Evolutionary conservation across 2,113 vertebrate genomes (phyloP).

Genomic region (Casuarius casuarius): DNA sequence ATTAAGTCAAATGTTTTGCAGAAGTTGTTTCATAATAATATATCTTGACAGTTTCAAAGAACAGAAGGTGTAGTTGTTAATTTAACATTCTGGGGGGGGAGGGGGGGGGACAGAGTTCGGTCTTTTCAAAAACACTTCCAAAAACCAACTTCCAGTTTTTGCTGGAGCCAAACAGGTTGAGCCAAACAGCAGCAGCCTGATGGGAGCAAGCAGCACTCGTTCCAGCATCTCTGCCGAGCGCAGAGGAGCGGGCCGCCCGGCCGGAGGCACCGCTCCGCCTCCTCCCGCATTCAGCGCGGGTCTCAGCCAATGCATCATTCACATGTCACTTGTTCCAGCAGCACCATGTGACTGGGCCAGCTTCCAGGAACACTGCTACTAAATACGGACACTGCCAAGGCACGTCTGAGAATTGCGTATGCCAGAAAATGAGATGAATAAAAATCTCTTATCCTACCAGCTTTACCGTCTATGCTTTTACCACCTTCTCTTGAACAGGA

Average conservation of each 20-base stretch:
- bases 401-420: conserved; percentile 33
- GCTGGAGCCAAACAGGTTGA: background rate
- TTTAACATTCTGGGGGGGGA: background rate
- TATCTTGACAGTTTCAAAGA: background rate
- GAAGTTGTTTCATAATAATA: background rate
- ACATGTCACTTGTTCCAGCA: conserved; percentile 52
- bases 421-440: conserved; percentile 16
- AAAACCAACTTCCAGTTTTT: background rate
- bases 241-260: fast-evolving
- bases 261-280: background rate
- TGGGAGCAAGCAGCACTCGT: fast-evolving
- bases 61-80: background rate
- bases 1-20: background rate
- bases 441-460: background rate
- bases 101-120: too few species aligned
- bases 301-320: background rate
- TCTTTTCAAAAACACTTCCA: background rate
- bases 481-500: background rate
- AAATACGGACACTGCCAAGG: conserved; percentile 54
- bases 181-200: background rate
- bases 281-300: fast-evolving
- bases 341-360: conserved; percentile 43
- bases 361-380: conserved; percentile 43
- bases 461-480: background rate
- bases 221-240: fast-evolving